Conservation (phyloP, 1,140 invertebrate species). For the Pseudomyrmex flavicornis region DNA sequence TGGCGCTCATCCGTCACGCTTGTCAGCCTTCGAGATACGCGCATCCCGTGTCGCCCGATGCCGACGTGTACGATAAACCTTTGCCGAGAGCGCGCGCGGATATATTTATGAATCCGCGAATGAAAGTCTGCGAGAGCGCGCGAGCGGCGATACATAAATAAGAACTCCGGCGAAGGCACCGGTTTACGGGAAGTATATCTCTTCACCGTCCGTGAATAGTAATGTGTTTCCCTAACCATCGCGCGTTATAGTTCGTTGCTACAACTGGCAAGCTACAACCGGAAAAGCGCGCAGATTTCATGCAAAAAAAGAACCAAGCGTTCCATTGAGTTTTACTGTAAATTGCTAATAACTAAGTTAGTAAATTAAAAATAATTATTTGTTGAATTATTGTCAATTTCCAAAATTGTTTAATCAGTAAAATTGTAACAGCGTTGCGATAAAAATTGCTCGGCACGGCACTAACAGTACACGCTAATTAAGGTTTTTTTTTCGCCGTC, state of each 20-base stretch:
- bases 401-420: no score
- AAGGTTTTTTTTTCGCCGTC: neutral
- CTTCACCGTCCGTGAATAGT: neutral
- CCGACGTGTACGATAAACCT: slow-evolving; percentile 41
- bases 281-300: neutral
- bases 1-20: slow-evolving; percentile 67
- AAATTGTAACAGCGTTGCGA: neutral
- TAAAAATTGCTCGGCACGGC: neutral
- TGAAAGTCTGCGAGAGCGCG: slow-evolving; percentile 19
- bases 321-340: neutral
- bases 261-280: neutral
- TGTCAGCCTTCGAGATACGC: slow-evolving; percentile 65
- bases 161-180: slow-evolving; percentile 19
- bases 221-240: neutral
- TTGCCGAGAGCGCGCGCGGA: slow-evolving; percentile 43
- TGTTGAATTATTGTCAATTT: no score
- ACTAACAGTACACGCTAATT: slow-evolving; percentile 33
- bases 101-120: slow-evolving; percentile 65
- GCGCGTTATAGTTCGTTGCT: neutral
- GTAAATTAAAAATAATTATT: slow-evolving; percentile 1
- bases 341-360: neutral
- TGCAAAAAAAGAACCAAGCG: neutral
- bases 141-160: slow-evolving; percentile 30
- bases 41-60: slow-evolving; percentile 52
- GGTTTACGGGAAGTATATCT: neutral